A percentile compares a stretch with the other conserved stretches of the same genome.
Conservation (phyloP, 2,888 invertebrate species). For the Colletes collaris region DNA sequence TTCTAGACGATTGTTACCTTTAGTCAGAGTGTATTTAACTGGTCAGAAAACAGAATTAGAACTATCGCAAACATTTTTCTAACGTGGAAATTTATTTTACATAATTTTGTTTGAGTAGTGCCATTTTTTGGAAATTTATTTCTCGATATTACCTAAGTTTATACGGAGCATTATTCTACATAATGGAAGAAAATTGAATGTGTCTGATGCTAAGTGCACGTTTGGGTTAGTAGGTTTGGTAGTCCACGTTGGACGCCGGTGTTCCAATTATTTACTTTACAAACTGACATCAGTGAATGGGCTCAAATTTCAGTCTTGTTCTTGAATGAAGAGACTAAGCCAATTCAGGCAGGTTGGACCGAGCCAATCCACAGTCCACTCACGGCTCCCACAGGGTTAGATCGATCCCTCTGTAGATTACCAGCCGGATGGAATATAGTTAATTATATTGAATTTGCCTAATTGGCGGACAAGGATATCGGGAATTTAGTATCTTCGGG, state of each 20-base stretch:
- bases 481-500: constrained; percentile 57
- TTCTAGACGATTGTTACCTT: no score
- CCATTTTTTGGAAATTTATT: no score
- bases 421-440: constrained; percentile 67
- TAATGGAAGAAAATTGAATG: no score
- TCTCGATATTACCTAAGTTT: no score
- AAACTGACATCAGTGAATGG: not conserved
- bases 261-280: not conserved
- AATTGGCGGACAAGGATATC: constrained; percentile 70
- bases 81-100: no score
- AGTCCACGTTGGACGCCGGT: not conserved
- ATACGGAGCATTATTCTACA: no score
- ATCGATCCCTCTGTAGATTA: constrained; percentile 47
- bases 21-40: no score
- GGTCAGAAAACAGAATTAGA: no score
- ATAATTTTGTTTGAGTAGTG: no score
- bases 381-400: constrained; percentile 33
- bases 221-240: no score
- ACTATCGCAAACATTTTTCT: no score
- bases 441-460: constrained; percentile 77
- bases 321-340: not conserved
- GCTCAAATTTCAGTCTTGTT: not conserved
- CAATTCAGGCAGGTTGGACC: not conserved
- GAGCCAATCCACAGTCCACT: not conserved
- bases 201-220: no score